Evolutionary conservation across 2,113 vertebrate genomes (phyloP), one percentile per base, ranked within the genome.

Genomic region (Loxodonta africana): DNA sequence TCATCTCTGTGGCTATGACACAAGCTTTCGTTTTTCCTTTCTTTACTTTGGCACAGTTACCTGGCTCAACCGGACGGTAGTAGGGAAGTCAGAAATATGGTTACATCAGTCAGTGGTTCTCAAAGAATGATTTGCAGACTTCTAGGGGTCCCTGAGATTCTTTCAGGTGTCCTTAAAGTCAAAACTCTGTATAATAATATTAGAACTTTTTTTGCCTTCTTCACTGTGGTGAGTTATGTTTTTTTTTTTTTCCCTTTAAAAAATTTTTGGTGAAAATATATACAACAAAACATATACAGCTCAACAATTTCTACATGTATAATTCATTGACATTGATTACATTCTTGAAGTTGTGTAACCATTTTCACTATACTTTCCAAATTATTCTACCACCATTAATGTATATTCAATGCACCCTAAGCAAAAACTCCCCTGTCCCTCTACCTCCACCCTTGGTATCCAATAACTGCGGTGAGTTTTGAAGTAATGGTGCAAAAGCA

Each of bases 171-270:
- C 44, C 60, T 84, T 20, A 57, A 46, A 17, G 7, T 46, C 90
- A 83, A 80, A 86, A 44, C 18, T 81, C 12, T 71, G 8, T 60
- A 0, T 53, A n/a, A 60, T 77, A 62, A 44, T 57, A 44, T 53
- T 33, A 83, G 53, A 11, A 41, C 48, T 8, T 48, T 76, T 25
- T 93, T 86, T 78, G 23, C 26, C 63, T 94, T 94, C 97, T 78
- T 80, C 51, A 78, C 8, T 85, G 8, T 67, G 25, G 23, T 88
- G 51, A 77, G 33, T 76, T 97, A 44, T 1, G 11, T 65, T 28
- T 65, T 65, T 21, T 65, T 21, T 65, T 65, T 65, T 65, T 14
- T 14, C 53, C 15, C 15, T 15, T 15, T 15, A 57, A 57, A 57
- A 26, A 65, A 65, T 28, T 26, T 8, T 1, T 28, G 18, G 23